Conservation (phyloP, 1,140 invertebrate species). For the Neodiprion pinetum region DNA sequence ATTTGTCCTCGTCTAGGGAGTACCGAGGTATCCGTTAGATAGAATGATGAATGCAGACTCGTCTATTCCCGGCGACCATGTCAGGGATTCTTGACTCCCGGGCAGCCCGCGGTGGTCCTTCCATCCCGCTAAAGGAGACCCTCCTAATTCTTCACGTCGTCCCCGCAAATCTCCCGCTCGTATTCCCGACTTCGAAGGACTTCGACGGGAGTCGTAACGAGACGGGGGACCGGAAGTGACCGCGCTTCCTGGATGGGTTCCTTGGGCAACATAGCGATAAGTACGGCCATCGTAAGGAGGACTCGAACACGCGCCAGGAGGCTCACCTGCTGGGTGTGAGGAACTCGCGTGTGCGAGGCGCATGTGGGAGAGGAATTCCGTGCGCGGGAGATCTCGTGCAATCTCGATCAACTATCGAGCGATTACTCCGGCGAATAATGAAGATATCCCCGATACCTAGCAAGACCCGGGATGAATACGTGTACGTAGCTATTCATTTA, state of each 20-base stretch:
- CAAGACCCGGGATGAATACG: background rate
- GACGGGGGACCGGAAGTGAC: constrained; percentile 19
- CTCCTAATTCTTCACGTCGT: background rate
- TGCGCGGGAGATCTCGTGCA: background rate
- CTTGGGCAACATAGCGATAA: background rate
- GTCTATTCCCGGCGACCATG: constrained; percentile 31
- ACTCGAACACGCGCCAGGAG: too few species aligned
- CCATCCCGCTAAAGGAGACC: constrained; percentile 36
- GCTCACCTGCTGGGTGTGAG: too few species aligned
- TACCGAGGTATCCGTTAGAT: constrained; percentile 29
- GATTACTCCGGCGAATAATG: background rate
- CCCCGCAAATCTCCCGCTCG: background rate
- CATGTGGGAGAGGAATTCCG: too few species aligned
- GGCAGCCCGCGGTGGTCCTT: constrained; percentile 37
- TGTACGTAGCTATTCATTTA: background rate
- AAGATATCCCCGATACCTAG: background rate
- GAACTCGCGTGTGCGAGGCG: too few species aligned
- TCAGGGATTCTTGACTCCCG: constrained; percentile 36
- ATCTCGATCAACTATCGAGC: background rate
- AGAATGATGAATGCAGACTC: constrained; percentile 47
- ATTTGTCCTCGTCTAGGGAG: constrained; percentile 46
- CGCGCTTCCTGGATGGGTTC: background rate
- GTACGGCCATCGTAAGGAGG: background rate
- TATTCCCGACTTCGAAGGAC: constrained; percentile 22
- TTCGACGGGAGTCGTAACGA: constrained; percentile 30